Percentiles rank a stretch among this genome's conserved stretches.
These are phyloP conservation scores for Marronus borbonicus DNA, from an alignment of 2,888 invertebrate species.

Conservation along the genomic window DNA sequence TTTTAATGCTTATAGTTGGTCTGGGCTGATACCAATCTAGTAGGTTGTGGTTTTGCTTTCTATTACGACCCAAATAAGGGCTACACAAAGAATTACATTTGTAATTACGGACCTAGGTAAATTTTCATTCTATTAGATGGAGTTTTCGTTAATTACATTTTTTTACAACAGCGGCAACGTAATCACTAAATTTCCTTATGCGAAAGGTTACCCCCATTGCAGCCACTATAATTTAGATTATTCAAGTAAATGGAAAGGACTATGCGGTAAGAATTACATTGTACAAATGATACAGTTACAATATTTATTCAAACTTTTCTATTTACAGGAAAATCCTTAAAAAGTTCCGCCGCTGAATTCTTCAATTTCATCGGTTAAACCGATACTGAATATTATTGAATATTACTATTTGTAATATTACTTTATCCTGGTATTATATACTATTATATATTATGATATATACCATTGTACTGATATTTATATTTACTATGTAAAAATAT, in stretches of 20 bases:
- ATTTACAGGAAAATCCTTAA: constrained; percentile 26
- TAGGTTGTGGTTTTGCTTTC: constrained; percentile 91
- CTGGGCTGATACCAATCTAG: constrained; percentile 88
- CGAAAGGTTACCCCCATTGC: constrained; percentile 83
- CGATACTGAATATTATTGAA: not conserved
- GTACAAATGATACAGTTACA: no score
- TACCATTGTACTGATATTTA: constrained; percentile 44
- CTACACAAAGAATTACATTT: constrained; percentile 87
- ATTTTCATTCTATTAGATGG: constrained; percentile 53
- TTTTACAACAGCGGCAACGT: constrained; percentile 79
- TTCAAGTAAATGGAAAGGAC: constrained; percentile 82
- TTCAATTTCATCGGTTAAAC: constrained; percentile 36
- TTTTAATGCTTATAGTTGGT: constrained; percentile 79
- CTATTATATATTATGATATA: constrained; percentile 36
- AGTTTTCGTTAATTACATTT: constrained; percentile 6
- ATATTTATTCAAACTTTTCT: not conserved
- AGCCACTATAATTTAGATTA: constrained; percentile 79
- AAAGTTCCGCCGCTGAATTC: constrained; percentile 16
- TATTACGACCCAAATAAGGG: constrained; percentile 83
- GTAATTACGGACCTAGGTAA: constrained; percentile 88
- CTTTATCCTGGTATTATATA: constrained; percentile 44
- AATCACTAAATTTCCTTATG: constrained; percentile 83
- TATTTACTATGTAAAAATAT: constrained; percentile 47
- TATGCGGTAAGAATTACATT: constrained; percentile 76
- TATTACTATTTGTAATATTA: constrained; percentile 5